Percentiles rank a stretch among this genome's conserved stretches.
Conservation (phyloP, 2,113 vertebrate species). For the Otis tarda region DNA sequence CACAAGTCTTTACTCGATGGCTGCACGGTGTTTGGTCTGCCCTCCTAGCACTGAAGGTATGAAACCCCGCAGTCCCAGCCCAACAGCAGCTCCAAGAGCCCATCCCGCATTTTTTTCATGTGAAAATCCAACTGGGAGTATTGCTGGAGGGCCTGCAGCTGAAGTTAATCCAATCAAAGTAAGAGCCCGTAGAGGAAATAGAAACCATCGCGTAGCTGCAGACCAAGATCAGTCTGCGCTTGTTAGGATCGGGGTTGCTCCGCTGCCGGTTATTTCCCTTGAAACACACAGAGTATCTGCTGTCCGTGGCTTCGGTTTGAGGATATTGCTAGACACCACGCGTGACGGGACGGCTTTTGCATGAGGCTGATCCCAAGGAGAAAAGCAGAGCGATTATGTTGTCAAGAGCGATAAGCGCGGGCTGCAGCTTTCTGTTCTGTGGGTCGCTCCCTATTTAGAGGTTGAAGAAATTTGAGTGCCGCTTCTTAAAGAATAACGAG, state of each 20-base stretch:
- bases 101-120: not conserved
- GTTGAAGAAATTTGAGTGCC: not conserved
- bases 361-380: not conserved
- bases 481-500: not conserved
- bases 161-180: not conserved
- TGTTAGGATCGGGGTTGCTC: not conserved
- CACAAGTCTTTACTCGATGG: fast-evolving
- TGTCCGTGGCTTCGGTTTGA: not conserved
- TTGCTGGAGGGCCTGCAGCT: not conserved
- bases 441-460: no score
- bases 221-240: not conserved
- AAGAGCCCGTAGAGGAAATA: not conserved
- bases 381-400: not conserved
- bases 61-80: not conserved
- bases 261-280: not conserved
- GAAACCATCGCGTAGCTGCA: not conserved
- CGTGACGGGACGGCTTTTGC: not conserved
- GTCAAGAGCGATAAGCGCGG: not conserved
- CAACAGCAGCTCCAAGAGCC: not conserved
- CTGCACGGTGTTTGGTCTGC: no score
- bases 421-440: not conserved
- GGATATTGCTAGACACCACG: fast-evolving
- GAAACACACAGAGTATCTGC: not conserved
- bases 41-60: not conserved
- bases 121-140: not conserved